Evolutionary conservation across 2,888 invertebrate species (phyloP), one percentile per base, ranked within the genome.

Genomic region (Zygogramma bicolorata): DNA sequence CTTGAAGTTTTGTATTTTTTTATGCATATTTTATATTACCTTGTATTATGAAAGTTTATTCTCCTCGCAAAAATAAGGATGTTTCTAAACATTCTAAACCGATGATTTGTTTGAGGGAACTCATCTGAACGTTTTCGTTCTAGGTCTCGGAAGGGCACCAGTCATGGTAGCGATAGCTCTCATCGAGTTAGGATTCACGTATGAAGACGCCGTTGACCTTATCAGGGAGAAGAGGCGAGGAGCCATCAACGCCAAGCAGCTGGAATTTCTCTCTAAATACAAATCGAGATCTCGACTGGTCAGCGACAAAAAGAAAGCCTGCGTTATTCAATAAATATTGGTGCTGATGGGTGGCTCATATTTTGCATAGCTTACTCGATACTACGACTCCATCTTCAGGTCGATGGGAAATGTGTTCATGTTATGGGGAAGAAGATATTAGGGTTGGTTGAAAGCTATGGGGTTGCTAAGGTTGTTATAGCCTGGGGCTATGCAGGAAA

Each of bases 101-200:
- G n/a, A n/a, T n/a, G n/a, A n/a, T n/a, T n/a, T n/a, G n/a, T n/a
- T n/a, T n/a, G n/a, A n/a, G n/a, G n/a, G n/a, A n/a, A n/a, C n/a
- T n/a, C n/a, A n/a, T n/a, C n/a, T n/a, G n/a, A n/a, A n/a, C n/a
- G n/a, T n/a, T n/a, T 42, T 58, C 58, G n/a, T 70, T 73, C 53
- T 69, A 68, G 80, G 80, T 27, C 62, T 80, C 20, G 80, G 80
- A n/a, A 73, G 80, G 63, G 79, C 79, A 20, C 79, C 80, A 8
- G 78, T 80, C 15, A 68, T 80, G 72, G 77, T 80, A 3, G 78
- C 80, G 3, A 13, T 79, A 59, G 80, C 80, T 22, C 74, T 80
- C 0, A 79, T 80, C 13, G 80, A 80, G 34, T 65, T 79, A 15
- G 80, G 79, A 15, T 75, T 77, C 27, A 68, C 79, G n/a, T 80